A percentile compares a stretch with the other conserved stretches of the same genome.
Evolutionary conservation across 2,888 invertebrate species (phyloP).

Genomic region (Hirtodrosophila alboralis): DNA sequence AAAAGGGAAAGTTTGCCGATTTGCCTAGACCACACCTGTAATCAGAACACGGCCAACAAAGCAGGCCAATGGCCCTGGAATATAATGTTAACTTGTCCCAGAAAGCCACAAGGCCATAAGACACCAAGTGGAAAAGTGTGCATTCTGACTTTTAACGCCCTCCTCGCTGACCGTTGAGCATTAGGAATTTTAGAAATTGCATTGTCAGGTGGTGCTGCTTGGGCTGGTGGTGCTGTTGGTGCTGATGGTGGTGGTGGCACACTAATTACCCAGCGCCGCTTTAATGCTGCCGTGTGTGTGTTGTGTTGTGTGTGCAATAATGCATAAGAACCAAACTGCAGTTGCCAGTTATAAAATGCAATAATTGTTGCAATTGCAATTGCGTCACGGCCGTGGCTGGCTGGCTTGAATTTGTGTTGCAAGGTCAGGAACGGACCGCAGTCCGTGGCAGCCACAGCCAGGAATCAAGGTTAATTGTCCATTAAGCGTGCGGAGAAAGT

Average conservation of each 20-base stretch:
- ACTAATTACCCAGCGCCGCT: conserved; percentile 50
- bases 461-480: conserved; percentile 79
- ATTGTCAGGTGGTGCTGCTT: conserved; percentile 42
- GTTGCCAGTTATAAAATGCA: conserved; percentile 60
- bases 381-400: conserved; percentile 37
- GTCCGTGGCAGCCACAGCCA: conserved; percentile 16
- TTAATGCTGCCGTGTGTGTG: conserved; percentile 13
- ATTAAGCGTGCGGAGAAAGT: conserved; percentile 74
- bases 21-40: conserved; percentile 33
- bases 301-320: conserved; percentile 61
- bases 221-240: conserved; percentile 22
- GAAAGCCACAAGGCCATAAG: conserved; percentile 5
- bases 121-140: conserved; percentile 6
- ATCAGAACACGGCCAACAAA: conserved; percentile 10
- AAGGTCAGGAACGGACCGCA: conserved; percentile 56
- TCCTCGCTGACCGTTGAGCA: conserved; percentile 6
- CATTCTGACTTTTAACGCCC: no score
- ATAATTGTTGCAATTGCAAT: conserved; percentile 69
- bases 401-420: conserved; percentile 37
- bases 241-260: conserved; percentile 33
- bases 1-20: conserved; percentile 42
- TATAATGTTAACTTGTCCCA: conserved; percentile 6
- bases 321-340: conserved; percentile 58
- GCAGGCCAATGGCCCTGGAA: conserved; percentile 12
- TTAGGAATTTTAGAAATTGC: conserved; percentile 28